Evolutionary conservation across 1,140 invertebrate genomes (phyloP).

Genomic region (Papilio dardanus): DNA sequence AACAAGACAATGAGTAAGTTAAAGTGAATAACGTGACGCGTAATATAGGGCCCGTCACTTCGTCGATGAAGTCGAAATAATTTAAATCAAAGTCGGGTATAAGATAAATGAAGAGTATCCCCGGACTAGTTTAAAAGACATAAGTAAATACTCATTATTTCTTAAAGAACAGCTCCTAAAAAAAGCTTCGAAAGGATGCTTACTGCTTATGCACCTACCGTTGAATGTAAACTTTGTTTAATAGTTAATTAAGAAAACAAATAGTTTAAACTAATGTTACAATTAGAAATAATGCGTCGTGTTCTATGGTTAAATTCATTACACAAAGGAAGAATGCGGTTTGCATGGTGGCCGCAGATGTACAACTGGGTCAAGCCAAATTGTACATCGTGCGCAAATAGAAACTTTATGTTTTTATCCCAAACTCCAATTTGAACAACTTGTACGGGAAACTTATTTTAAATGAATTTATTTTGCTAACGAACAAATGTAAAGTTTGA

Average conservation of each 20-base stretch:
- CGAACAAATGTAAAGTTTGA: not conserved
- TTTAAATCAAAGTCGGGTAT: too few relatives aligned
- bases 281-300: not conserved
- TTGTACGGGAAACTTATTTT: slow-evolving; percentile 1
- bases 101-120: too few relatives aligned
- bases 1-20: not conserved
- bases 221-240: not conserved
- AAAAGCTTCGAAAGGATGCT: too few relatives aligned
- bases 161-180: too few relatives aligned
- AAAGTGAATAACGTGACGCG: not conserved
- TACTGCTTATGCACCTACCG: too few relatives aligned
- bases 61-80: too few relatives aligned
- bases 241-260: not conserved
- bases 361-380: slow-evolving; percentile 29
- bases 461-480: slow-evolving; percentile 21
- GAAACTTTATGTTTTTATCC: slow-evolving; percentile 36
- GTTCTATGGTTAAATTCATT: slow-evolving; percentile 20
- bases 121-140: too few relatives aligned
- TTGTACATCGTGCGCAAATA: slow-evolving; percentile 32
- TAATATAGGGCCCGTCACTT: too few relatives aligned
- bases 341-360: slow-evolving; percentile 30
- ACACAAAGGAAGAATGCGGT: slow-evolving; percentile 17
- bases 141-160: too few relatives aligned
- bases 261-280: not conserved
- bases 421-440: slow-evolving; percentile 19